A percentile compares a stretch with the other conserved stretches of the same genome.
Evolutionary conservation across 37 sponge, comb jelly and placozoan genomes (phyloP).

Genomic region (Aplysina aerophoba): DNA sequence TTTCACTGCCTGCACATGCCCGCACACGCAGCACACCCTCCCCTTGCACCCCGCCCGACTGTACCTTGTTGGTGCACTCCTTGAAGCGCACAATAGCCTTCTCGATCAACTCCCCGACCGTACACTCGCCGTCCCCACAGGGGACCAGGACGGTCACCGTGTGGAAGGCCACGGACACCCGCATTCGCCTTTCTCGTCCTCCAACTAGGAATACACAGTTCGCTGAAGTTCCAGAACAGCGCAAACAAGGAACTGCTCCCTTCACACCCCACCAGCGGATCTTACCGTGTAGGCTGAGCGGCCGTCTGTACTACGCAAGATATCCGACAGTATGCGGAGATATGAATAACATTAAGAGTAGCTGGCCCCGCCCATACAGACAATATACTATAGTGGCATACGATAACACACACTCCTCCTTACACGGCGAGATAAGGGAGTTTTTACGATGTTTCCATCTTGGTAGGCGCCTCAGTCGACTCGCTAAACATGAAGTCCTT

Average conservation of each 20-base stretch:
- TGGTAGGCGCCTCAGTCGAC: slow-evolving; percentile 8
- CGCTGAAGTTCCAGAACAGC: no score
- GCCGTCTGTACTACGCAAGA: no score
- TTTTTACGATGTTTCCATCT: background rate
- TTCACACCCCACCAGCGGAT: no score
- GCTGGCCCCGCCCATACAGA: no score
- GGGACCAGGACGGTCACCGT: slow-evolving; percentile 76
- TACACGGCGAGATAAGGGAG: no score
- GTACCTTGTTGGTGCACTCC: slow-evolving; percentile 48
- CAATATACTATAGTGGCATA: no score
- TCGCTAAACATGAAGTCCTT: slow-evolving; percentile 83
- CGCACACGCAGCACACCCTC: background rate
- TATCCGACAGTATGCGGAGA: no score
- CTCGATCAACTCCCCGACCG: slow-evolving; percentile 68
- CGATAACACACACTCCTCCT: no score
- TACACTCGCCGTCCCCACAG: slow-evolving; percentile 73
- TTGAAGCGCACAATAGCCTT: slow-evolving; percentile 73
- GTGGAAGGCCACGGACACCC: slow-evolving; percentile 72
- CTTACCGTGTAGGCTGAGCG: no score
- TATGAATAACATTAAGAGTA: no score
- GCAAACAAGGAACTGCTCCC: no score
- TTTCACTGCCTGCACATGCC: background rate
- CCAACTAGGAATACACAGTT: no score
- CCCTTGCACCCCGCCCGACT: background rate
- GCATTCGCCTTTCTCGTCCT: slow-evolving; percentile 29